Percentiles rank a stretch among this genome's conserved stretches.
phyloP scores from a whole-genome alignment of 2,113 vertebrate species.

The Empidonax traillii region DNA sequence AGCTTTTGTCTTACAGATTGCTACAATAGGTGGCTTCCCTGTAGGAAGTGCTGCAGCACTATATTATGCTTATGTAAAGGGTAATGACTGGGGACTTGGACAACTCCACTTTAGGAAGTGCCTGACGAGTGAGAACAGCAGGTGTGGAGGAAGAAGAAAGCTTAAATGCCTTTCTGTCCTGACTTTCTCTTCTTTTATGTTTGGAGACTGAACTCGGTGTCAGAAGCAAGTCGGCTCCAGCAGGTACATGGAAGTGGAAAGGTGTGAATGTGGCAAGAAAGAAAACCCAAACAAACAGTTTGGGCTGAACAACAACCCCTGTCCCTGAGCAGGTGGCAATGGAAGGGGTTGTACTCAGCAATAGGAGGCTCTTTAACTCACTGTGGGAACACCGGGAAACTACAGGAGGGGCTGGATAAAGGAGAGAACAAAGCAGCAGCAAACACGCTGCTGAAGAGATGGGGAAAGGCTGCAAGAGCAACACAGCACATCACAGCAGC shows the following conservation, averaged over 20 bases:
- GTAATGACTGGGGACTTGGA: slow-evolving; percentile 55
- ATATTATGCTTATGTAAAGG: slow-evolving; percentile 50
- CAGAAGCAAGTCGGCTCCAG: neutral
- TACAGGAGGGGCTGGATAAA: neutral
- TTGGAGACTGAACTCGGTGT: neutral
- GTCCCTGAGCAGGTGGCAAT: neutral
- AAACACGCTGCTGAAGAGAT: neutral
- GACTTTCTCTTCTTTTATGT: slow-evolving; percentile 48
- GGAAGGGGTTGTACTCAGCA: neutral
- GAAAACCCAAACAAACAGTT: neutral
- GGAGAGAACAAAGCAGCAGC: neutral
- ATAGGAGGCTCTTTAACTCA: neutral
- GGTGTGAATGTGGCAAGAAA: neutral
- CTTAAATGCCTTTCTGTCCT: neutral
- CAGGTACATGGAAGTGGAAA: neutral
- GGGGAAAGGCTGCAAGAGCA: neutral
- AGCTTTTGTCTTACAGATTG: slow-evolving; percentile 60
- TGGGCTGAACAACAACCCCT: neutral
- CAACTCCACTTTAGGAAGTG: slow-evolving; percentile 41
- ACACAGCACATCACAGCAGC: neutral
- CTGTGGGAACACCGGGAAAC: neutral
- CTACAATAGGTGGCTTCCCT: slow-evolving; percentile 43
- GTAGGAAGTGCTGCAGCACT: slow-evolving; percentile 21
- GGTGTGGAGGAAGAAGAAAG: slow-evolving; percentile 50
- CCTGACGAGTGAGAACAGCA: slow-evolving; percentile 6